Base-by-base conservation (phyloP, 2,113 vertebrate genomes). In the Chaetura pelagica region DNA sequence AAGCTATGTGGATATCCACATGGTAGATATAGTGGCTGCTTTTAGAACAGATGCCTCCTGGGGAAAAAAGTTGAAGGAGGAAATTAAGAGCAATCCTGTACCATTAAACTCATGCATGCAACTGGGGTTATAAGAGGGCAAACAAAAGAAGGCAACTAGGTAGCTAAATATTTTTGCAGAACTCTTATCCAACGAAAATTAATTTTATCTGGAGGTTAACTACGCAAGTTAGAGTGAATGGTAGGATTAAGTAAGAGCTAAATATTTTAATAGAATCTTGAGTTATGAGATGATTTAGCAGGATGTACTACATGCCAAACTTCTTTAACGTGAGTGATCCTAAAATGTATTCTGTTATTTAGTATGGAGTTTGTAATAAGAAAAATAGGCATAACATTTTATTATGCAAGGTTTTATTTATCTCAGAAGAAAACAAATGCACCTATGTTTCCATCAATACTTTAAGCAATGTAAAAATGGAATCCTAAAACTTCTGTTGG, bases 61-160 rank as follows among this genome's bases (percentile, higher is more conserved):
- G 72, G 97, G 89, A 92, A 93, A 55, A 84, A 89, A 67, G 97
- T 94, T 92, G 87, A 93, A 97, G 86, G 95, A 97, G 97, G 97
- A 97, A 97, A 97, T 97, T 97, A 97, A 97, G 96, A 96, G 92
- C 96, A 97, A 96, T 97, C 94, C 95, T 97, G 90, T 89, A 91
- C 94, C 77, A 85, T 97, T 97, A 95, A 93, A 94, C 86, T 95
- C 68, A 51, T 95, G 54, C 72, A 48, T 90, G 64, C 64, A 95
- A 93, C 63, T 86, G 64, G 29, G 58, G 67, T 95, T 97, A 35
- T 95, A 93, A 74, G 61, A 88, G 69, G 84, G 87, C 77, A 93
- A 86, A 96, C 77, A 94, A 96, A 95, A 97, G 75, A 87, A 96
- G 89, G 69, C 67, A 89, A 84, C 58, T 38, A 93, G 63, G 91